phyloP scores from a whole-genome alignment of 1,140 invertebrate species.

The Berghia stephanieae region DNA sequence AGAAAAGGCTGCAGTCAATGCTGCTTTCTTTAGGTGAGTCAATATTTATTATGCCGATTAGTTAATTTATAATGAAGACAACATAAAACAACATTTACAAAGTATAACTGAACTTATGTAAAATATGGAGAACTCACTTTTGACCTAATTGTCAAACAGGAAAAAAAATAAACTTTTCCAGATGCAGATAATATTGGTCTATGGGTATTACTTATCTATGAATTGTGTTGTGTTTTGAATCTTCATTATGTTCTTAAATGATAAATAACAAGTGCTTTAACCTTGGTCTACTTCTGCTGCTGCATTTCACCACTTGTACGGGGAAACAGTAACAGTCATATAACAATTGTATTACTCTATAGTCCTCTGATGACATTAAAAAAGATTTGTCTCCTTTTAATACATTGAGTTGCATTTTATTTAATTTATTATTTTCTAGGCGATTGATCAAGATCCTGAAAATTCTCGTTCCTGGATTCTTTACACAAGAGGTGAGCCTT shows the following conservation, averaged over 20 bases:
- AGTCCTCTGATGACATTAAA: not conserved
- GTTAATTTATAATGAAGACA: not conserved
- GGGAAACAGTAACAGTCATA: not conserved
- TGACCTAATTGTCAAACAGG: too few relatives aligned
- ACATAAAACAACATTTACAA: not conserved
- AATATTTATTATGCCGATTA: not conserved
- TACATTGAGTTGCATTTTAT: not conserved
- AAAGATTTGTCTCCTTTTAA: not conserved
- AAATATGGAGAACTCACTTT: not conserved
- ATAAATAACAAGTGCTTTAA: too few relatives aligned
- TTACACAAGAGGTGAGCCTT: slow-evolving; percentile 66
- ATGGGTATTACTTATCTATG: too few relatives aligned
- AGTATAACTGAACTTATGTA: not conserved
- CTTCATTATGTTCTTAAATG: too few relatives aligned
- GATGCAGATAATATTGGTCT: too few relatives aligned
- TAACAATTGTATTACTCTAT: not conserved
- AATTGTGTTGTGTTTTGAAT: too few relatives aligned
- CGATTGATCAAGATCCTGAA: slow-evolving; percentile 81
- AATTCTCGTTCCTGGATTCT: slow-evolving; percentile 82
- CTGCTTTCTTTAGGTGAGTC: slow-evolving; percentile 76
- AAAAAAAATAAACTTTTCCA: too few relatives aligned
- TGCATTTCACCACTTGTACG: not conserved
- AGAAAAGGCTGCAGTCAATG: slow-evolving; percentile 87
- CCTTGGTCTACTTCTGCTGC: not conserved
- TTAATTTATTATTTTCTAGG: slow-evolving; percentile 49